Conservation (phyloP, 2,797 vertebrate genomes). For the Poecile montanus region DNA sequence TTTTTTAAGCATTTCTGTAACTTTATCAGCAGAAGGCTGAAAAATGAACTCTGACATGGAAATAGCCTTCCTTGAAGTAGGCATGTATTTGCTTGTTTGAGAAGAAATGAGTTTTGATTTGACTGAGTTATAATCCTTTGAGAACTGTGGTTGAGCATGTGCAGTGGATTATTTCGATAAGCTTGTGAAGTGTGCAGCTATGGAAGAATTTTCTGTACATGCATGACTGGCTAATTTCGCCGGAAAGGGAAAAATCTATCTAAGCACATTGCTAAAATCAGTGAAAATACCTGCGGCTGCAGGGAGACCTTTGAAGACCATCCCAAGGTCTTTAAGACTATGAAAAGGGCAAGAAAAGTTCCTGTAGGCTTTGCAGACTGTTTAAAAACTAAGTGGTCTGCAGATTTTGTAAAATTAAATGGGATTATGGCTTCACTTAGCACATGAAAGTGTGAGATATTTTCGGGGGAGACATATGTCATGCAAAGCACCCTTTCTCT, state of each 20-base stretch:
- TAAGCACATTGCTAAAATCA: constrained; percentile 25
- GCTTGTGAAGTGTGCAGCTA: constrained; percentile 41
- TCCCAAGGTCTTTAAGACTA: not conserved
- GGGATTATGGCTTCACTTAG: not conserved
- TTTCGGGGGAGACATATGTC: not conserved
- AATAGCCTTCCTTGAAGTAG: constrained; percentile 40
- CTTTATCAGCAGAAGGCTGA: constrained; percentile 38
- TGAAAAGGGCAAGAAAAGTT: not conserved
- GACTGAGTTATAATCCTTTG: constrained; percentile 44
- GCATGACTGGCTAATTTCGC: constrained; percentile 49
- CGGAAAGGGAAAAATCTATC: constrained; percentile 49
- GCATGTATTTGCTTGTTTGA: constrained; percentile 37
- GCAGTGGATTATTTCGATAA: constrained; percentile 35
- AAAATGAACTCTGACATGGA: constrained; percentile 51
- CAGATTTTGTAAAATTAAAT: not conserved
- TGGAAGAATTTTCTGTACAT: constrained; percentile 44
- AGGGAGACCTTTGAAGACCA: not conserved
- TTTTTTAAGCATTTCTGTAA: constrained; percentile 15
- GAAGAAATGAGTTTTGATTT: constrained; percentile 65
- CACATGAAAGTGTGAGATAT: not conserved
- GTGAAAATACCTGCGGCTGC: constrained; percentile 23
- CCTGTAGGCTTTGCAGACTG: not conserved
- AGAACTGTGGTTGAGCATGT: constrained; percentile 31
- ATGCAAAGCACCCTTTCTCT: not conserved
- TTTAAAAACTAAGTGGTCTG: not conserved